Percentiles rank a stretch among this genome's conserved stretches.
Evolutionary conservation across 2,888 invertebrate genomes (phyloP).

Genomic region (Synanthedon myopaeformis): DNA sequence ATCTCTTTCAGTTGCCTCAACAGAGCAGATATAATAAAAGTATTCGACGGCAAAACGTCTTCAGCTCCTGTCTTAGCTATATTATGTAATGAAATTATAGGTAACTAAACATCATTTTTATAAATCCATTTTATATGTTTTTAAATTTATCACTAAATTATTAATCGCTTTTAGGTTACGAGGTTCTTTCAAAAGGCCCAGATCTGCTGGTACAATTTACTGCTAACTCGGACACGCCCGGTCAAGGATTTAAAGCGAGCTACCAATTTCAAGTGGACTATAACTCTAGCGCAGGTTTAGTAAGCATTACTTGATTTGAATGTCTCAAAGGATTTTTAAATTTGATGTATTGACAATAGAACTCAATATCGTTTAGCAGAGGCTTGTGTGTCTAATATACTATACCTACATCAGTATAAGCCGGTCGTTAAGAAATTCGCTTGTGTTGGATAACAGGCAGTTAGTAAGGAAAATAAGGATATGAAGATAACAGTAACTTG

Average conservation of each 20-base stretch:
- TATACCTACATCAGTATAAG: no score
- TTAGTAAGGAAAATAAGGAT: no score
- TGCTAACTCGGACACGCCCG: conserved; percentile 82
- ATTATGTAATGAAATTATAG: conserved; percentile 81
- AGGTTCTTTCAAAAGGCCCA: conserved; percentile 83
- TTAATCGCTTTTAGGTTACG: conserved; percentile 65
- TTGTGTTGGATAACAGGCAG: no score
- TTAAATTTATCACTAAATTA: neutral
- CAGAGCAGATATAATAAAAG: conserved; percentile 85
- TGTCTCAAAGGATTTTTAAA: neutral
- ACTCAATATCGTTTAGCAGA: no score
- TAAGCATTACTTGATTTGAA: conserved; percentile 9
- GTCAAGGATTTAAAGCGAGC: conserved; percentile 83
- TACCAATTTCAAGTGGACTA: conserved; percentile 77
- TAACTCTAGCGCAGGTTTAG: conserved; percentile 54
- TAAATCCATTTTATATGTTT: neutral
- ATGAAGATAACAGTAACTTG: no score
- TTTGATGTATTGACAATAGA: no score
- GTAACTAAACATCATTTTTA: conserved; percentile 22
- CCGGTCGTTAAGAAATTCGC: no score
- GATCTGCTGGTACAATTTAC: conserved; percentile 87
- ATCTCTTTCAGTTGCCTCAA: conserved; percentile 79
- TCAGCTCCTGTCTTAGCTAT: conserved; percentile 82
- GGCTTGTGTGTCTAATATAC: no score
- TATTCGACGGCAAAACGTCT: conserved; percentile 83